phyloP scores from a whole-genome alignment of 2,113 vertebrate species.

The Pogona vitticeps region DNA sequence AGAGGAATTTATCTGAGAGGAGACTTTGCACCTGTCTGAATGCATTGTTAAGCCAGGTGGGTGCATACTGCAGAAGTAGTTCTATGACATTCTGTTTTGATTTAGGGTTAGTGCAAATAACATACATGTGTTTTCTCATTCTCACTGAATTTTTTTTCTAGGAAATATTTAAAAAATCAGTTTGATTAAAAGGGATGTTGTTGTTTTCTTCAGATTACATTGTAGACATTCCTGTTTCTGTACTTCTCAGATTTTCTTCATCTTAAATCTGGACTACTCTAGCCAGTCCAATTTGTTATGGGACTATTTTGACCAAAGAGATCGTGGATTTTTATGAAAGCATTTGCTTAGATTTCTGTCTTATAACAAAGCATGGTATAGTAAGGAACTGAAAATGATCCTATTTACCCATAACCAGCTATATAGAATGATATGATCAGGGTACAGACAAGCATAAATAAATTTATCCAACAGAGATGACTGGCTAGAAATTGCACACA shows the following conservation, averaged over 20 bases:
- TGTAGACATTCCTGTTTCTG: background rate
- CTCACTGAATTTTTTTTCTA: slow-evolving; percentile 5
- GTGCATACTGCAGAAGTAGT: background rate
- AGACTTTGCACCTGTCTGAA: background rate
- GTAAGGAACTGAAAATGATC: background rate
- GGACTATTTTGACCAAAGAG: background rate
- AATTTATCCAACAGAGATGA: too few species aligned
- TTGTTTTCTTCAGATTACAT: background rate
- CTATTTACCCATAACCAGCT: background rate
- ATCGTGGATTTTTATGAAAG: background rate
- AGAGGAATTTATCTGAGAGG: background rate
- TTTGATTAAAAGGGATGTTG: too few species aligned
- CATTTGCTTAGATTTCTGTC: background rate
- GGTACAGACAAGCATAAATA: background rate
- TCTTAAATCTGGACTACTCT: background rate
- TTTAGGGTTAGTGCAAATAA: background rate
- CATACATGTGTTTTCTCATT: background rate
- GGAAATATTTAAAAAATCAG: slow-evolving; percentile 24
- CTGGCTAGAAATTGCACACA: background rate
- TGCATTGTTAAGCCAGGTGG: background rate
- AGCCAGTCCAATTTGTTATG: background rate
- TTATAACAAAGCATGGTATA: background rate
- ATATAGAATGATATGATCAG: background rate
- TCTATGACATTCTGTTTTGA: background rate
- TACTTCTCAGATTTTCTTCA: background rate